Conservation (phyloP, 2,888 invertebrate species). For the Archips crataeganus region DNA sequence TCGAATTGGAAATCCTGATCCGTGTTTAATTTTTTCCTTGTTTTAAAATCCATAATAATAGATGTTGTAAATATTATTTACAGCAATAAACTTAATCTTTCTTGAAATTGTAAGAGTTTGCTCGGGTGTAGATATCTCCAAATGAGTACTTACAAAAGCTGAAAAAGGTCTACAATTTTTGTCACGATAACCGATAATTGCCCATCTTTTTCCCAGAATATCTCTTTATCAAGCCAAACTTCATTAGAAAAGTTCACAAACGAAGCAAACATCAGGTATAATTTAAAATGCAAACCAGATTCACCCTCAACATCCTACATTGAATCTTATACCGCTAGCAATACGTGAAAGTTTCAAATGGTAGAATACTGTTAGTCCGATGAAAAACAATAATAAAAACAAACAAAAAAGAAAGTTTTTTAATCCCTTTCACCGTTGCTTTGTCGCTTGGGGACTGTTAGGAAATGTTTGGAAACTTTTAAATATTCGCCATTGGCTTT, state of each 20-base stretch:
- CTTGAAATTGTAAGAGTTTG: no score
- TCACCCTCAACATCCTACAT: neutral
- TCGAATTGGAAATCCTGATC: neutral
- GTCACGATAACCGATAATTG: constrained; percentile 4
- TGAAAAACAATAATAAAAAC: constrained; percentile 41
- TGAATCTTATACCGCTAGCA: neutral
- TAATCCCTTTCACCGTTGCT: constrained; percentile 45
- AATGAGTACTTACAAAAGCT: neutral
- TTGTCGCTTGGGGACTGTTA: constrained; percentile 39
- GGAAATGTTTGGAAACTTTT: constrained; percentile 37
- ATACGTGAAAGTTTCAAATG: constrained; percentile 13
- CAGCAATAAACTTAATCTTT: no score
- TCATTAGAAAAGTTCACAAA: constrained; percentile 18
- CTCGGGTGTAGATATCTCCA: no score
- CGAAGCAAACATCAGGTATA: constrained; percentile 36
- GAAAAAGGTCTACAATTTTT: neutral
- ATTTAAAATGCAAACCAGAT: constrained; percentile 26
- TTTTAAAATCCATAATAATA: neutral
- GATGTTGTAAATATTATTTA: no score
- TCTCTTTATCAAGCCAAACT: constrained; percentile 24
- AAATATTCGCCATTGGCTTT: constrained; percentile 25
- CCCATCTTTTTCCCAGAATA: neutral
- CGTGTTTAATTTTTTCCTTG: neutral
- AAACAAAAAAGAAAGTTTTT: constrained; percentile 47
- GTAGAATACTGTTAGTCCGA: neutral